Conservation (phyloP, 30 jellyfish, hydroid and myxozoan species). For the Turritopsis rubra region DNA sequence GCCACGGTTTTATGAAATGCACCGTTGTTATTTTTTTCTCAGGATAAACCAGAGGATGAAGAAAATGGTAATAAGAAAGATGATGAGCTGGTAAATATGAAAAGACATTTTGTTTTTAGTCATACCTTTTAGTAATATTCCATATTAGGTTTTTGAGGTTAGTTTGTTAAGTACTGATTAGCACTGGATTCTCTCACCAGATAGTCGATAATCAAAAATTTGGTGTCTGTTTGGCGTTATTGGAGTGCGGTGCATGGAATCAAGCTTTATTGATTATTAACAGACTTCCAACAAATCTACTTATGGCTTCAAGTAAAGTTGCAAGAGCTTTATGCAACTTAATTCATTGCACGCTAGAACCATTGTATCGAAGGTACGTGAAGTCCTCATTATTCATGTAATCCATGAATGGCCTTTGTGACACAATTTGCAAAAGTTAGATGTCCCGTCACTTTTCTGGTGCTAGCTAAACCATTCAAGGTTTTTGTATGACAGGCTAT, state of each 20-base stretch:
- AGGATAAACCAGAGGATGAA: conserved; percentile 38
- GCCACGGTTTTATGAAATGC: not conserved
- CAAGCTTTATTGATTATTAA: conserved; percentile 79
- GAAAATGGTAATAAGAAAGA: conserved; percentile 34
- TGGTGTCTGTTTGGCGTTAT: conserved; percentile 68
- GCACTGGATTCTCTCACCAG: not conserved
- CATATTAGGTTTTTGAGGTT: not conserved
- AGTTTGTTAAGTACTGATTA: not conserved
- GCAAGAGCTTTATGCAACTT: conserved; percentile 61
- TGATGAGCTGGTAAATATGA: conserved; percentile 51
- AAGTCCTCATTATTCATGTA: no score
- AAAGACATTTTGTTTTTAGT: no score
- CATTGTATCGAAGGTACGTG: conserved; percentile 68
- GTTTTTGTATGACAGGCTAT: no score
- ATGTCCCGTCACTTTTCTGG: not conserved
- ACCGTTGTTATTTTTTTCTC: not conserved
- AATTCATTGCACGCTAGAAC: conserved; percentile 78
- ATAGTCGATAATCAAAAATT: conserved; percentile 77
- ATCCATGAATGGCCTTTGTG: not conserved
- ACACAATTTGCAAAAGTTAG: not conserved
- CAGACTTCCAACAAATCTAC: conserved; percentile 58
- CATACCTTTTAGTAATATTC: not conserved
- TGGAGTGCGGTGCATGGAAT: conserved; percentile 92
- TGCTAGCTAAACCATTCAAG: not conserved
- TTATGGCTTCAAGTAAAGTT: conserved; percentile 39